Evolutionary conservation across 2,113 vertebrate genomes (phyloP).

Genomic region (Centrocercus urophasianus): DNA sequence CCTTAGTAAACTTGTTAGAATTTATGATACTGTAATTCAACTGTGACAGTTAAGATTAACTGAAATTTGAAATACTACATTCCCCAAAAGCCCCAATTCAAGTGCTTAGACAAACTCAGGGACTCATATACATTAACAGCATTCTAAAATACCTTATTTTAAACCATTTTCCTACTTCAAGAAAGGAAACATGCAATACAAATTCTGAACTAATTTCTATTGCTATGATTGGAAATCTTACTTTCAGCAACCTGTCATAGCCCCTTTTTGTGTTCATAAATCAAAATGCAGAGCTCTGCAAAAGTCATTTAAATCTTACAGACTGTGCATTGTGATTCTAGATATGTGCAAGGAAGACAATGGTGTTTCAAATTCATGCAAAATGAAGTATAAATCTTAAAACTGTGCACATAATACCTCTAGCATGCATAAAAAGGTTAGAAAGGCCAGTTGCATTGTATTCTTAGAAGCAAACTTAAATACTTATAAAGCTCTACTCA

Average conservation of each 20-base stretch:
- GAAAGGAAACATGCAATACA: background rate
- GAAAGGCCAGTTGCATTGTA: background rate
- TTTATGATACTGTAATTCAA: background rate
- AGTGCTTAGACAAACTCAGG: background rate
- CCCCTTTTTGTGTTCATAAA: background rate
- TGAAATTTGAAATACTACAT: background rate
- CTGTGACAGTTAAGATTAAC: background rate
- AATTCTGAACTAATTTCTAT: background rate
- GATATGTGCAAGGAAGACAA: background rate
- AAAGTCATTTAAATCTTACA: background rate
- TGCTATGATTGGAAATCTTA: background rate
- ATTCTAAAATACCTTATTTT: background rate
- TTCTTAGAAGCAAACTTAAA: background rate
- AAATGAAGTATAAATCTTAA: background rate
- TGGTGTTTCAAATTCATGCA: background rate
- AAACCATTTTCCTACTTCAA: background rate
- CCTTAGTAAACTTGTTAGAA: background rate
- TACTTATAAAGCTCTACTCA: conserved; percentile 71
- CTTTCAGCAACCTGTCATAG: background rate
- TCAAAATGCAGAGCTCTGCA: background rate
- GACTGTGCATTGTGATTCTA: background rate
- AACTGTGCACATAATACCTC: background rate
- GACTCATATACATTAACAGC: background rate
- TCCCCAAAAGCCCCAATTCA: background rate
- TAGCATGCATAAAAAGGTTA: background rate